Percentiles rank a stretch among this genome's conserved stretches.
Conservation (phyloP, 2,888 invertebrate species). For the Standfussiana lucernea region DNA sequence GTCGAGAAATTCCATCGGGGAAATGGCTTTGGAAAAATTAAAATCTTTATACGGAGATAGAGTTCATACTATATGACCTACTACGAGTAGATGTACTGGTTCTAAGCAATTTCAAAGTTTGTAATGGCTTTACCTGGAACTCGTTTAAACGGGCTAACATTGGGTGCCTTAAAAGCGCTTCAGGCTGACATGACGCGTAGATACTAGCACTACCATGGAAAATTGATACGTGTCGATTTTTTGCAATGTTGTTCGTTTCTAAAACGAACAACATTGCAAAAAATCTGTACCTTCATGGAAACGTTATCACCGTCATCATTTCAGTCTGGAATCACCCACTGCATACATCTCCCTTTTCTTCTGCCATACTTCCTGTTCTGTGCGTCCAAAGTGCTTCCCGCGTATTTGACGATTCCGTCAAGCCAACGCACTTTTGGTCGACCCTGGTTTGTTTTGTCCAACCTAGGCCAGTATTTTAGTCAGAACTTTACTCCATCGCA, state of each 20-base stretch:
- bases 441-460: too few species aligned
- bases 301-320: background rate
- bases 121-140: conserved; percentile 16
- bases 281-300: background rate
- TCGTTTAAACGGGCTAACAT: conserved; percentile 22
- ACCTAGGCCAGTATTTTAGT: too few species aligned
- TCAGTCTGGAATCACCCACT: background rate
- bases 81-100: too few species aligned
- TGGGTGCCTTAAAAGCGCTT: conserved; percentile 3
- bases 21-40: background rate
- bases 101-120: conserved; percentile 38
- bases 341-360: background rate
- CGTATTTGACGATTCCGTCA: too few species aligned
- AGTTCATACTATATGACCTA: background rate
- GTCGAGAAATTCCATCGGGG: background rate
- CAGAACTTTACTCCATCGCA: too few species aligned
- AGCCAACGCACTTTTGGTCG: too few species aligned
- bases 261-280: background rate
- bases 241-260: too few species aligned
- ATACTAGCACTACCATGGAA: background rate
- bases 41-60: background rate
- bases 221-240: background rate
- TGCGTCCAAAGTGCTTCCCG: too few species aligned
- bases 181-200: conserved; percentile 2
- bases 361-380: background rate